These are phyloP conservation scores for Pleuronectes platessa DNA, from an alignment of 2,113 vertebrate species.

Conservation along the genomic window DNA sequence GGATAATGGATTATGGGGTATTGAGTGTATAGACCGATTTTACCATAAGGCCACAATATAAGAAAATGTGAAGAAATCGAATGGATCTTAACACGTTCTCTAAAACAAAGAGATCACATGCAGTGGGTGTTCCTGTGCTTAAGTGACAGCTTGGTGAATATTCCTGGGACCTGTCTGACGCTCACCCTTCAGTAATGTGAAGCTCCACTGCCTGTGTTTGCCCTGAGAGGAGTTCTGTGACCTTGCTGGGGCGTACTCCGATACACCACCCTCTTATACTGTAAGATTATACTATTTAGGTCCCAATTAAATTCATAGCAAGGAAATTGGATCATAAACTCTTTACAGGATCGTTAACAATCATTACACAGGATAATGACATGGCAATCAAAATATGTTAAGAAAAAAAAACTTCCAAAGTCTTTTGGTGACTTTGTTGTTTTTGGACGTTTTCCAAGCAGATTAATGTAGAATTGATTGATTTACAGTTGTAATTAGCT, in stretches of 20 bases:
- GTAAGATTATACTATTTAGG: slow-evolving; percentile 73
- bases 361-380: slow-evolving; percentile 79
- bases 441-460: slow-evolving; percentile 80
- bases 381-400: slow-evolving; percentile 76
- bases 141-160: slow-evolving; percentile 41
- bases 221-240: slow-evolving; percentile 68
- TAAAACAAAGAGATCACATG: not conserved
- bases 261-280: slow-evolving; percentile 65
- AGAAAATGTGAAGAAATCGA: not conserved
- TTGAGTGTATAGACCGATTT: not conserved
- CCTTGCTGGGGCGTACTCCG: slow-evolving; percentile 65
- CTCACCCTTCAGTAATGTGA: slow-evolving; percentile 1
- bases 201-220: slow-evolving; percentile 50
- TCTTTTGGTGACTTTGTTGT: slow-evolving; percentile 81
- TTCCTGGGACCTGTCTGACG: slow-evolving; percentile 34
- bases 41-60: not conserved
- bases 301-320: slow-evolving; percentile 75
- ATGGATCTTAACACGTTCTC: not conserved
- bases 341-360: slow-evolving; percentile 77
- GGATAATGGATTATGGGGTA: not conserved
- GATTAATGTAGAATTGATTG: slow-evolving; percentile 80
- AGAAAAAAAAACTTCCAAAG: slow-evolving; percentile 72
- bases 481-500: slow-evolving; percentile 83
- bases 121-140: not conserved
- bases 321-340: slow-evolving; percentile 79